Conservation (phyloP, 2,113 vertebrate genomes). For the Tichodroma muraria region DNA sequence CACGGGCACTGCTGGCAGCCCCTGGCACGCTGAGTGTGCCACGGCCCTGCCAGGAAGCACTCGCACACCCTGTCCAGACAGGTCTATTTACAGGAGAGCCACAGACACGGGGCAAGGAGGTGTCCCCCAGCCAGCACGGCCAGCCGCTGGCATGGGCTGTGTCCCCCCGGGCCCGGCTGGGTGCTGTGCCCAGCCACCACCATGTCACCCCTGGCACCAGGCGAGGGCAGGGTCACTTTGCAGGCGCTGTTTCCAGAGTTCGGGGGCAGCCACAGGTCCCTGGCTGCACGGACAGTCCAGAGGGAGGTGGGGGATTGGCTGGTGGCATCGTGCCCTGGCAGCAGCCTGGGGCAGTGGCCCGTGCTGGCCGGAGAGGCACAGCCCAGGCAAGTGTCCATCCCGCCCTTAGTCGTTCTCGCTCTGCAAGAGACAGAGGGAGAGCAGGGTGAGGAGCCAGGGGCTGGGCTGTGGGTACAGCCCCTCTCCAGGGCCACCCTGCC, state of each 20-base stretch:
- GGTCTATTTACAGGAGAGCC: background rate
- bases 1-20: rapidly evolving
- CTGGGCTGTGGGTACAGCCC: background rate
- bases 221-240: background rate
- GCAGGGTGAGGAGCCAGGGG: background rate
- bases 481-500: background rate
- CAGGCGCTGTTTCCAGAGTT: background rate
- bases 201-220: background rate
- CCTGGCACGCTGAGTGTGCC: rapidly evolving
- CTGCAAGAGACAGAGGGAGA: background rate
- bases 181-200: background rate
- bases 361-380: background rate
- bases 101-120: background rate
- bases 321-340: background rate
- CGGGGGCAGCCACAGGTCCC: background rate
- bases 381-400: background rate
- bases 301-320: background rate
- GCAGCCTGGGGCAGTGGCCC: background rate
- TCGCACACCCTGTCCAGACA: background rate
- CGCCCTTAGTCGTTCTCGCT: background rate
- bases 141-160: background rate
- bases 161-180: background rate
- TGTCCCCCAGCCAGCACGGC: background rate
- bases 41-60: background rate
- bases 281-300: background rate